These are phyloP conservation scores for Spinus pinus DNA, from an alignment of 2,797 vertebrate genomes.

Conservation along the genomic window DNA sequence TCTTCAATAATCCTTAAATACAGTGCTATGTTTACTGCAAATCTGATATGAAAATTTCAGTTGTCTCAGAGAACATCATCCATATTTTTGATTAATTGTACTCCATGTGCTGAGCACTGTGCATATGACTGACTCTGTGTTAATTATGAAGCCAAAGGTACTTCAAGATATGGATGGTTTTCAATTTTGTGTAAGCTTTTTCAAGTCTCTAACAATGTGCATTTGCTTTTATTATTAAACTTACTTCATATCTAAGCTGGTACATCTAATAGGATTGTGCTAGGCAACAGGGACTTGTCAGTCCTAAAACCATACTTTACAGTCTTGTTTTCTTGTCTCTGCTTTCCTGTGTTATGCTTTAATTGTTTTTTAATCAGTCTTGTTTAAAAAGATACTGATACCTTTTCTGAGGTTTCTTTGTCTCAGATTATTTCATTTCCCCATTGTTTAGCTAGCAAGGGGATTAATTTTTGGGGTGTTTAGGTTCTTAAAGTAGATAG, in stretches of 20 bases:
- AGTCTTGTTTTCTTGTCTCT: neutral
- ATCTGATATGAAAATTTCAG: neutral
- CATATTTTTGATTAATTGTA: neutral
- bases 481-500: neutral
- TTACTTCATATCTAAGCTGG: neutral
- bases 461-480: neutral
- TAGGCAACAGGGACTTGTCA: neutral
- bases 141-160: neutral
- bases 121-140: neutral
- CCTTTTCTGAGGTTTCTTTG: neutral
- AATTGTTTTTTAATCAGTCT: neutral
- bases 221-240: neutral
- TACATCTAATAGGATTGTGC: neutral
- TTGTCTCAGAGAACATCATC: neutral
- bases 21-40: neutral
- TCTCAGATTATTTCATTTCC: neutral
- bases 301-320: neutral
- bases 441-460: neutral
- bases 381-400: neutral
- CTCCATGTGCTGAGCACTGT: neutral
- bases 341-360: neutral
- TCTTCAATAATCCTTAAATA: neutral
- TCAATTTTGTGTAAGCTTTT: neutral
- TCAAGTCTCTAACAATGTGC: neutral
- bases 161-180: neutral